Conservation (phyloP, 2,797 vertebrate species). For the Mormyrus proboscirostris region DNA sequence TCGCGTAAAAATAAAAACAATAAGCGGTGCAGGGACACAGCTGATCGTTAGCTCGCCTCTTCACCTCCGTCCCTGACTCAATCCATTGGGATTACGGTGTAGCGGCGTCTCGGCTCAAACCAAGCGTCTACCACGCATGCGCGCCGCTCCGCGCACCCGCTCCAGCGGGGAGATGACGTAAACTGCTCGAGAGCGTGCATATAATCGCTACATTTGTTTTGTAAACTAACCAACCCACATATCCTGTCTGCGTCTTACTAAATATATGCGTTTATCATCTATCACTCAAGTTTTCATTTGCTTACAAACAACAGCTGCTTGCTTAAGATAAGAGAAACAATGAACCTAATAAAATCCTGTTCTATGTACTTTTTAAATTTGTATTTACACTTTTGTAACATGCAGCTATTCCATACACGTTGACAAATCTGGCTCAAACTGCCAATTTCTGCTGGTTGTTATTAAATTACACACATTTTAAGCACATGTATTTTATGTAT, state of each 20-base stretch:
- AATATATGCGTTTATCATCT: background rate
- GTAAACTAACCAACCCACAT: background rate
- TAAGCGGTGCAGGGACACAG: background rate
- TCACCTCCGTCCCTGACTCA: background rate
- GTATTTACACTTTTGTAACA: background rate
- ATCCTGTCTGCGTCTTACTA: background rate
- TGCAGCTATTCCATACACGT: background rate
- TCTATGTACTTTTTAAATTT: background rate
- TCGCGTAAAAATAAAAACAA: background rate
- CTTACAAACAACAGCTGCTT: background rate
- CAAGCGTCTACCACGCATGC: conserved; percentile 25
- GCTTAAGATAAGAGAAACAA: background rate
- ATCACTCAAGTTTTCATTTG: background rate
- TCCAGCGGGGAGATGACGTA: conserved; percentile 13
- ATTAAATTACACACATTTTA: background rate
- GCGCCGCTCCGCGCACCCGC: conserved; percentile 28
- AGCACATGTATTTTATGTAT: background rate
- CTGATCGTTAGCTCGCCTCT: background rate
- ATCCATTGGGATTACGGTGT: conserved; percentile 21
- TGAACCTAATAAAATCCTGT: background rate
- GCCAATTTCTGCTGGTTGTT: background rate
- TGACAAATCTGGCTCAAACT: background rate
- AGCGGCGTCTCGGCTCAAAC: background rate
- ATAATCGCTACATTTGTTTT: background rate
- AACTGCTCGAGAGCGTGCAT: background rate